Evolutionary conservation across 2,888 invertebrate genomes (phyloP).

Genomic region (Anarsia innoxiella): DNA sequence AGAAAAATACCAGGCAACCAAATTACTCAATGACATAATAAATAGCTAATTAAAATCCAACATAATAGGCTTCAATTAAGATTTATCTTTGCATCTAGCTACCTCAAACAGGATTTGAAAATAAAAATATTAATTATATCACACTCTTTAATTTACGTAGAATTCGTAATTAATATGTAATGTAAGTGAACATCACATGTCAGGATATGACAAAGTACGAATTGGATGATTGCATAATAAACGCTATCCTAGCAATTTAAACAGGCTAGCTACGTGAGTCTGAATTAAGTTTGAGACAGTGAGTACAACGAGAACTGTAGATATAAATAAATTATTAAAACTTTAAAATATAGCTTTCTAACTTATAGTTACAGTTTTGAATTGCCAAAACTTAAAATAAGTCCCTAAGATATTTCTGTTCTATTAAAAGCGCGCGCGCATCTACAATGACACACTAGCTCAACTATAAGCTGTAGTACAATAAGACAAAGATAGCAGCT

Average conservation of each 20-base stretch:
- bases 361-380: conserved; percentile 76
- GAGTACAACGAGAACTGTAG: conserved; percentile 38
- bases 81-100: conserved; percentile 54
- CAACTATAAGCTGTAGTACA: conserved; percentile 5
- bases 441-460: conserved; percentile 29
- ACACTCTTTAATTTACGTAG: conserved; percentile 64
- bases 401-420: conserved; percentile 56
- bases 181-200: conserved; percentile 34
- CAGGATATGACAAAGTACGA: conserved; percentile 29
- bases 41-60: conserved; percentile 57
- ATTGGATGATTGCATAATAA: conserved; percentile 38
- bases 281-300: conserved; percentile 52
- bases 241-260: conserved; percentile 44
- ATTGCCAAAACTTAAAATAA: conserved; percentile 73
- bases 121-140: conserved; percentile 55
- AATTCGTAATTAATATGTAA: conserved; percentile 32
- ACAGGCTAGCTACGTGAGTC: conserved; percentile 36
- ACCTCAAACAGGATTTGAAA: conserved; percentile 56
- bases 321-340: conserved; percentile 62
- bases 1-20: conserved; percentile 56
- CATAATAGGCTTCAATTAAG: conserved; percentile 42
- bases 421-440: conserved; percentile 34
- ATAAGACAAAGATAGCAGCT: conserved; percentile 14
- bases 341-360: conserved; percentile 61
- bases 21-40: conserved; percentile 55